Percentiles rank a stretch among this genome's conserved stretches.
These are phyloP conservation scores for Aleiodes testaceus DNA, from an alignment of 2,888 invertebrate genomes.

Conservation along the genomic window DNA sequence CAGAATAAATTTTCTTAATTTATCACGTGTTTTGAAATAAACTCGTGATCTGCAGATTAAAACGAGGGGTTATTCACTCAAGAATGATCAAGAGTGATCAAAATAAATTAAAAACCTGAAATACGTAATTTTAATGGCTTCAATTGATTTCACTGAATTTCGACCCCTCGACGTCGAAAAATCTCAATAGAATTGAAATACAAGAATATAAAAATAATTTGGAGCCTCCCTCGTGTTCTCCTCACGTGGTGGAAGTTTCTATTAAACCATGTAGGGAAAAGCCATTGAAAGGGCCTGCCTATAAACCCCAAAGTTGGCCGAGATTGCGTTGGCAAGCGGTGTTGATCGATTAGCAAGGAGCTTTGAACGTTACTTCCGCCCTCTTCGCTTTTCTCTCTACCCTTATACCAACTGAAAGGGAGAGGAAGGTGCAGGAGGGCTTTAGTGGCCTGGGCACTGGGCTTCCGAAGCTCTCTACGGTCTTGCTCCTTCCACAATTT, in stretches of 20 bases:
- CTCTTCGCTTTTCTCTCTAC: constrained; percentile 22
- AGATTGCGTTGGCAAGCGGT: constrained; percentile 51
- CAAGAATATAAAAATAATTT: constrained; percentile 9
- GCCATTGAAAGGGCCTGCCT: constrained; percentile 36
- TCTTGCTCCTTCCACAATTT: constrained; percentile 14
- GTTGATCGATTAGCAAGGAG: constrained; percentile 53
- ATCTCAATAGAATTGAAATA: not conserved
- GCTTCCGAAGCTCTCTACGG: not conserved
- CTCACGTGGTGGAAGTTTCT: constrained; percentile 14
- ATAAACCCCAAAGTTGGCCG: constrained; percentile 44
- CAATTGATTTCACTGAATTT: too few species aligned
- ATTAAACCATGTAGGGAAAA: constrained; percentile 26
- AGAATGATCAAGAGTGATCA: too few species aligned
- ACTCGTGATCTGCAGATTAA: too few species aligned
- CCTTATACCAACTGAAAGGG: too few species aligned
- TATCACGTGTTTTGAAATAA: too few species aligned
- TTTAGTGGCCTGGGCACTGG: not conserved
- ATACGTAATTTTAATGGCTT: too few species aligned
- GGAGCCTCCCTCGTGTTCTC: not conserved
- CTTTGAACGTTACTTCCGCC: constrained; percentile 51
- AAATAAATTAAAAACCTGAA: too few species aligned
- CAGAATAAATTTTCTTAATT: not conserved
- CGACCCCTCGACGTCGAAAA: too few species aligned
- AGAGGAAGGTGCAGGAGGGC: too few species aligned
- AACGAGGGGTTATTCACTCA: too few species aligned